Evolutionary conservation across 2,888 invertebrate genomes (phyloP), one percentile per base, ranked within the genome.

Genomic region (Napeogenes sylphis): DNA sequence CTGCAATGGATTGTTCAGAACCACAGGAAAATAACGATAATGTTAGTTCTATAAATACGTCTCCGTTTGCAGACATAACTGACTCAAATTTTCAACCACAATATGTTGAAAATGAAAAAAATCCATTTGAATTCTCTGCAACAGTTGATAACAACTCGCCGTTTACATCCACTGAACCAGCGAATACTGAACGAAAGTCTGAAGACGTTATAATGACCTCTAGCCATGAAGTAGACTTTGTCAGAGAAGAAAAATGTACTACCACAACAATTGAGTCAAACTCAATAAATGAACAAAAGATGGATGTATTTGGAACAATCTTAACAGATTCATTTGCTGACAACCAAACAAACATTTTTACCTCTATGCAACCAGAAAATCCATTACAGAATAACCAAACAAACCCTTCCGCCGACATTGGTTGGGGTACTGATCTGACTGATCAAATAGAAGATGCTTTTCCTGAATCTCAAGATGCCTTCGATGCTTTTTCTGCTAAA

Each of bases 401-500:
- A 0, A 68, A 71, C 3, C 65, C 72, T 30, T 56, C 73, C 2
- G 66, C 75, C 0, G 85, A 86, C 38, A 70, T 80, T 3, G 82
- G 77, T 13, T 82, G 84, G 79, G 83, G 81, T 10, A 61, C 76
- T 21, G 21, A 21, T 21, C 21, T 21, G 0, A 62, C 79, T 0
- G 85, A 87, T 46, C 73, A 79, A 30, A 79, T 84, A 74, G 73
- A 84, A 32, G 84, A 87, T 53, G 71, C 78, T 6, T 84, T 84
- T 60, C 79, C 85, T 2, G 80, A 82, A 59, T 80, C 86, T 2
- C 83, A 87, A 63, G 90, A 92, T 51, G 92, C 91, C 0, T 97
- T 97, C 72, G 97, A 97, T 81, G 97, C 96, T 0, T 98, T 98
- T 74, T 94, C 97, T 3, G 95, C 96, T 2, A 97, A 97, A 81